phyloP scores from a whole-genome alignment of 2,113 vertebrate species.

The Mohoua ochrocephala region DNA sequence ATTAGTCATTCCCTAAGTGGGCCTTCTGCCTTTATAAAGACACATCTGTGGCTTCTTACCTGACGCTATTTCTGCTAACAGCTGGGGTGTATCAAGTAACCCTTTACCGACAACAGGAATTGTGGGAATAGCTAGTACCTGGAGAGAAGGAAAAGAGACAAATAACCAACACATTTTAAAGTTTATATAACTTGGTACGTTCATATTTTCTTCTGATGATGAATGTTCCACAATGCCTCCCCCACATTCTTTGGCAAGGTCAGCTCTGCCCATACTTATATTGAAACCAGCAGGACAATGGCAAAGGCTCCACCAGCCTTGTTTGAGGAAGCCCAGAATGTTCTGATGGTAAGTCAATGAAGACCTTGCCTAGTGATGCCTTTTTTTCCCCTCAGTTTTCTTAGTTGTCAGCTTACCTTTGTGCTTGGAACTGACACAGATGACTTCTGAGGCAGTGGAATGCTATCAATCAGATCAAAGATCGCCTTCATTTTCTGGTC shows the following conservation, averaged over 20 bases:
- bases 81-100: slow-evolving; percentile 52
- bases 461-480: slow-evolving; percentile 80
- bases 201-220: neutral
- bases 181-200: neutral
- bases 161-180: neutral
- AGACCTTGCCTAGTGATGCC: neutral
- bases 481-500: slow-evolving; percentile 88
- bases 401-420: slow-evolving; percentile 70
- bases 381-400: neutral
- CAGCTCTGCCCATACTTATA: neutral
- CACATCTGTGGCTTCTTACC: slow-evolving; percentile 63
- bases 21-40: neutral
- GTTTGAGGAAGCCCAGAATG: neutral
- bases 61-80: slow-evolving; percentile 77
- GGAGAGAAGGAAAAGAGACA: neutral
- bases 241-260: neutral
- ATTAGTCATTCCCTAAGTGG: fast-evolving
- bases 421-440: slow-evolving; percentile 59
- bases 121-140: slow-evolving; percentile 69
- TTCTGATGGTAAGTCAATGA: neutral
- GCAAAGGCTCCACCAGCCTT: neutral
- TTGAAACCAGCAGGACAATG: neutral
- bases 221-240: neutral
- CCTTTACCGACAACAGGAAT: slow-evolving; percentile 53
- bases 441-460: slow-evolving; percentile 80